Evolutionary conservation across 2,797 vertebrate genomes (phyloP).

Genomic region (Eurystomus glaucurus): DNA sequence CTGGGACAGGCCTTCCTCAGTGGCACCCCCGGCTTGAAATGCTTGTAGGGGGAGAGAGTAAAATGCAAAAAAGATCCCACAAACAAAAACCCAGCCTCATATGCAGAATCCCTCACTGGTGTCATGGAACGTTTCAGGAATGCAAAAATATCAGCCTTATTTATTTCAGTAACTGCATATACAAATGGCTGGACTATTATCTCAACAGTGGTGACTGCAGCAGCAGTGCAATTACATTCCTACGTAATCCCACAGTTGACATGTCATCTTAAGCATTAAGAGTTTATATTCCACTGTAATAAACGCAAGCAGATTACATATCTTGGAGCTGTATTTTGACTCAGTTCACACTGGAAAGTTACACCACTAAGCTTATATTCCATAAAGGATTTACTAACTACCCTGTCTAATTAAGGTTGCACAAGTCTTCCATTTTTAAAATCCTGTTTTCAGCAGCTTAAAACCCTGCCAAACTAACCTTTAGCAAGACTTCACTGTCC

Average conservation of each 20-base stretch:
- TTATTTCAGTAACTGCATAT: not conserved
- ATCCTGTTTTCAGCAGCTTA: not conserved
- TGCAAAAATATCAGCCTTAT: not conserved
- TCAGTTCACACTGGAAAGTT: not conserved
- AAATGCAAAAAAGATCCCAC: too few species aligned
- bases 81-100: not conserved
- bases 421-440: constrained; percentile 30
- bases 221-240: not conserved
- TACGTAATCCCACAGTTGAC: not conserved
- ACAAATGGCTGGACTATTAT: not conserved
- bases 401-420: constrained; percentile 15
- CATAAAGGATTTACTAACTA: constrained; percentile 26
- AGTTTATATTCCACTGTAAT: not conserved
- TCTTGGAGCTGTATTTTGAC: constrained; percentile 29
- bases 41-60: not conserved
- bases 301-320: not conserved
- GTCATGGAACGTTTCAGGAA: not conserved
- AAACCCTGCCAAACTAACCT: constrained; percentile 34
- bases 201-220: not conserved
- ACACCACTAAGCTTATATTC: constrained; percentile 9
- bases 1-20: not conserved
- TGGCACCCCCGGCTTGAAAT: not conserved
- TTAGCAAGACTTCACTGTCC: not conserved
- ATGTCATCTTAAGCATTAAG: not conserved
- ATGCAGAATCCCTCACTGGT: not conserved